Conservation (phyloP, 2,888 invertebrate genomes). For the Latrodectus hesperus region DNA sequence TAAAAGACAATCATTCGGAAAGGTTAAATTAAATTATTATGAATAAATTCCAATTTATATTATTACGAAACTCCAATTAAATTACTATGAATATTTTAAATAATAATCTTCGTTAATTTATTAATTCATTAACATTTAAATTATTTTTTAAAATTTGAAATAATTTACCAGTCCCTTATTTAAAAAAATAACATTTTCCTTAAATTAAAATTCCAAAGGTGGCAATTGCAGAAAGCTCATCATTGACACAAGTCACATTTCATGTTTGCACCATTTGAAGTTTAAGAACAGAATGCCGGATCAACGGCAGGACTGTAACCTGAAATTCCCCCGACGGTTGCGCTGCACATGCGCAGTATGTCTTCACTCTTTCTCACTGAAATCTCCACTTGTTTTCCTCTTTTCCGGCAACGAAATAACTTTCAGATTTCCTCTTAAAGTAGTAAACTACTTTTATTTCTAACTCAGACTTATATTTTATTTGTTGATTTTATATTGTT, state of each 20-base stretch:
- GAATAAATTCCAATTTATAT: too few species aligned
- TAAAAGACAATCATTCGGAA: too few species aligned
- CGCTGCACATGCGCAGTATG: slow-evolving; percentile 39
- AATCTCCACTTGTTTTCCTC: too few species aligned
- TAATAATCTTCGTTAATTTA: background rate
- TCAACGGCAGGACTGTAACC: slow-evolving; percentile 21
- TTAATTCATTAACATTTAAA: background rate
- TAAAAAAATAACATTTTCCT: background rate
- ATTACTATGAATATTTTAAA: too few species aligned
- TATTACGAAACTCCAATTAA: too few species aligned
- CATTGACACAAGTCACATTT: background rate
- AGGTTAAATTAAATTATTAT: too few species aligned
- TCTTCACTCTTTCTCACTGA: background rate
- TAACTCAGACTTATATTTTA: too few species aligned
- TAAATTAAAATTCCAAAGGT: background rate
- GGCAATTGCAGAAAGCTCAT: background rate
- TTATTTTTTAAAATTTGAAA: background rate
- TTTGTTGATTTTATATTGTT: too few species aligned
- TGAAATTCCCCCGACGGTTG: slow-evolving; percentile 43
- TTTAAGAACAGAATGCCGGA: slow-evolving; percentile 41
- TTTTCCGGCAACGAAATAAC: too few species aligned
- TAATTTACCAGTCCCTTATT: background rate
- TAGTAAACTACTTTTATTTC: too few species aligned
- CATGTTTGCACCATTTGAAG: slow-evolving; percentile 23
- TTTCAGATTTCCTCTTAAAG: too few species aligned